phyloP scores from a whole-genome alignment of 1,140 invertebrate species.

The Sycophaga agraensis region DNA sequence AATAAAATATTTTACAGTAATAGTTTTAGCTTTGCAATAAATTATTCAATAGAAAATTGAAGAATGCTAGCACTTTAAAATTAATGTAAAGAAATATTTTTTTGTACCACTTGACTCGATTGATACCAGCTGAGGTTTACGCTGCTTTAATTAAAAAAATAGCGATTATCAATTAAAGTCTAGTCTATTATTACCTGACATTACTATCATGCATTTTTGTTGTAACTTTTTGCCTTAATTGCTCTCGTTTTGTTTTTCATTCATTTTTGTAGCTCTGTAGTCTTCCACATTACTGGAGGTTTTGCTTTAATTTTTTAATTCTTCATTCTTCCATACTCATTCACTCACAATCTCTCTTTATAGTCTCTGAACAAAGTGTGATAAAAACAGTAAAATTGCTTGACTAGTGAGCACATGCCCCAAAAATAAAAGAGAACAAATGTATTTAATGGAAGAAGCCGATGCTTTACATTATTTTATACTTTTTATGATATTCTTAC shows the following conservation, averaged over 20 bases:
- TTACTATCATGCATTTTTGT: conserved; percentile 10
- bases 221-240: not conserved
- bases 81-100: not conserved
- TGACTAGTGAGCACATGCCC: conserved; percentile 51
- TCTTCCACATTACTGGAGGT: not conserved
- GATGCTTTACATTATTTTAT: not conserved
- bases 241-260: not conserved
- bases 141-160: conserved; percentile 2
- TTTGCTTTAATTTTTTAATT: conserved; percentile 3
- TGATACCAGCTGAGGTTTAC: conserved; percentile 1
- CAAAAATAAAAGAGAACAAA: conserved; percentile 20
- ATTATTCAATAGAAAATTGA: too few relatives aligned
- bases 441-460: conserved; percentile 10
- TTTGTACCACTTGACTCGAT: not conserved
- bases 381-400: conserved; percentile 51
- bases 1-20: too few relatives aligned
- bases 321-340: conserved; percentile 23
- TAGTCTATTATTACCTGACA: not conserved
- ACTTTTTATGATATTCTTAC: not conserved
- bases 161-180: conserved; percentile 3
- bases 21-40: too few relatives aligned
- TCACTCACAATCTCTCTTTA: conserved; percentile 21
- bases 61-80: not conserved
- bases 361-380: conserved; percentile 32
- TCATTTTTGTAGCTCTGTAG: not conserved